phyloP scores from a whole-genome alignment of 2,888 invertebrate species.

The Stenotaenia linearis region DNA sequence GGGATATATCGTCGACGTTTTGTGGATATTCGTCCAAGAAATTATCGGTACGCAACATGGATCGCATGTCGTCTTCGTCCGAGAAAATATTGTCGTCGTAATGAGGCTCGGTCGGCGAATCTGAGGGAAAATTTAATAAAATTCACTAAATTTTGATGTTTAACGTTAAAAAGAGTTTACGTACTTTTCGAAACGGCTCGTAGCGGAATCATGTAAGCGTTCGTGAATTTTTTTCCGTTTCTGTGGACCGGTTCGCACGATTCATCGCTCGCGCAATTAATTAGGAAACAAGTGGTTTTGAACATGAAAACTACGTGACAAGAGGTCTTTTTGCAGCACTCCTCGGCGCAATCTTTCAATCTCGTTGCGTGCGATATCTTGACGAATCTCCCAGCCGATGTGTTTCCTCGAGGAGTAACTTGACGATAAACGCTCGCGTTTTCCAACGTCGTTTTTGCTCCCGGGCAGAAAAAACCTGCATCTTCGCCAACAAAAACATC shows the following conservation, averaged over 20 bases:
- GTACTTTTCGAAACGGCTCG: slow-evolving; percentile 35
- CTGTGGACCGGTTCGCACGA: slow-evolving; percentile 39
- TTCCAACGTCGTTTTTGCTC: not conserved
- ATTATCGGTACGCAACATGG: not conserved
- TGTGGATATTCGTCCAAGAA: not conserved
- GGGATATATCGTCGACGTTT: not conserved
- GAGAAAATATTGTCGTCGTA: not conserved
- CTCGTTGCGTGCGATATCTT: not conserved
- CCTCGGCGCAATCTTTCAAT: slow-evolving; percentile 58
- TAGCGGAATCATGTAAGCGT: slow-evolving; percentile 38
- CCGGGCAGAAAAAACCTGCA: not conserved
- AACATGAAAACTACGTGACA: slow-evolving; percentile 77
- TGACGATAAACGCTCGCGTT: slow-evolving; percentile 24
- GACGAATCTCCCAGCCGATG: not conserved
- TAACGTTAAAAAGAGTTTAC: too few species aligned
- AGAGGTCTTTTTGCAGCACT: slow-evolving; percentile 59
- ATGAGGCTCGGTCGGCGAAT: not conserved
- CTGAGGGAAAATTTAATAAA: too few species aligned
- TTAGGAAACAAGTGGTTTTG: slow-evolving; percentile 62
- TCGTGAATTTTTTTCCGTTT: slow-evolving; percentile 38
- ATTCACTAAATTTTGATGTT: too few species aligned
- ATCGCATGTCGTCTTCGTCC: not conserved
- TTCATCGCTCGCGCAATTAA: slow-evolving; percentile 38
- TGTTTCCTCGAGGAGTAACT: slow-evolving; percentile 28
- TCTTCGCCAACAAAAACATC: not conserved